Base-by-base conservation (phyloP, 2,113 vertebrate species). In the Gasterosteus nipponicus region DNA sequence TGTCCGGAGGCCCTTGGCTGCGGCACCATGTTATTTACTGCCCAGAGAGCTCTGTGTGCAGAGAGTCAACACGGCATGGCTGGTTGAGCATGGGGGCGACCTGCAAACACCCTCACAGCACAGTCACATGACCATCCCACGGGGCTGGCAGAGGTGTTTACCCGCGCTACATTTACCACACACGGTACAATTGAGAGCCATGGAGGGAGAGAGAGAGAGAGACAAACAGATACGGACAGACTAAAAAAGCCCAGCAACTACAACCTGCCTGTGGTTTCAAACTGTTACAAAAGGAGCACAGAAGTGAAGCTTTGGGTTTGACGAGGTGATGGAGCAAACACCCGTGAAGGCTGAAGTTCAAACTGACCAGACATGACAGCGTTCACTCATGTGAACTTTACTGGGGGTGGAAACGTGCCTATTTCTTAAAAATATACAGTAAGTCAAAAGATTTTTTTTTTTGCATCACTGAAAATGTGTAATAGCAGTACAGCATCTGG, bases 11-110 rank as follows among this genome's bases (percentile, higher is more conserved):
- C 82, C 80, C 76, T 85, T 61, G 65, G 74, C 83, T 57, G 68
- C 75, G 78, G 66, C 77, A 74, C 60, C 47, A 4, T 76, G 81
- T 86, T 89, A 91, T 91, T 91, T 91, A 89, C 89, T 86, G 80
- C 85, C 78, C 84, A 78, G 63, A 87, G 84, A 90, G 84, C 75
- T 41, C 76, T 78, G 81, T 83, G 86, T 83, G 81, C 64, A 47
- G 56, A 83, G 69, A 80, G 77, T 89, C 88, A 62, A 77, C 85
- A 81, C 49, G 35, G 67, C 72, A 83, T 69, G 73, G 82, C 77
- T 89, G 87, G 82, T 51, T 83, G 79, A 79, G 72, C 86, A 87
- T 62, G 68, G 85, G 73, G 81, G 73, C 70, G 83, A 90, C 86
- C 87, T 78, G 85, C 67, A 69, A 33, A 69, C 38, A 56, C 41